phyloP scores from a whole-genome alignment of 2,888 invertebrate genomes.

The Himalopsyche japonica region DNA sequence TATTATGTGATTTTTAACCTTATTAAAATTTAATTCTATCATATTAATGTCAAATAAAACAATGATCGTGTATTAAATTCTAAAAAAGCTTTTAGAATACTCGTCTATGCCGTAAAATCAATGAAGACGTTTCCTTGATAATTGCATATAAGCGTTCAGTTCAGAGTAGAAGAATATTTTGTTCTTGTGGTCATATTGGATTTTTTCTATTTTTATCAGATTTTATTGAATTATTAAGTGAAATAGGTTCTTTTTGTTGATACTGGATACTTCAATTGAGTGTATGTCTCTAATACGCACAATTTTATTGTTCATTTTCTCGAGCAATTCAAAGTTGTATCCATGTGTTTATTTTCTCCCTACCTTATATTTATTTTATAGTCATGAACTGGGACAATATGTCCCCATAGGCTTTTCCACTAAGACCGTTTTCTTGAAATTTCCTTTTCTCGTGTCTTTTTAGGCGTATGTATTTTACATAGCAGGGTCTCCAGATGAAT shows the following conservation, averaged over 20 bases:
- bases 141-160: no score
- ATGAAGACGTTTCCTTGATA: no score
- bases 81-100: no score
- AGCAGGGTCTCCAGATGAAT: background rate
- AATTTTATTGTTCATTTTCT: background rate
- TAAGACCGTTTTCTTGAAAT: background rate
- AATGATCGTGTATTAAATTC: no score
- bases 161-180: no score
- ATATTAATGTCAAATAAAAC: no score
- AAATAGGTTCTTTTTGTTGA: background rate
- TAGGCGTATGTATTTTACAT: background rate
- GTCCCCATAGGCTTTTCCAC: background rate
- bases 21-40: no score
- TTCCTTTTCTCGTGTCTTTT: background rate
- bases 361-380: constrained; percentile 1
- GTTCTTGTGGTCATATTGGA: no score
- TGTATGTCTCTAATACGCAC: background rate
- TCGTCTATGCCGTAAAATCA: no score
- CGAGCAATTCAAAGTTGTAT: background rate
- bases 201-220: background rate
- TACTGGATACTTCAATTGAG: background rate
- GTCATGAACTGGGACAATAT: background rate
- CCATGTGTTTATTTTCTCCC: background rate
- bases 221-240: background rate
- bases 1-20: no score